Percentiles rank a stretch among this genome's conserved stretches.
Evolutionary conservation across 2,113 vertebrate species (phyloP).

Genomic region (Galemys pyrenaicus): DNA sequence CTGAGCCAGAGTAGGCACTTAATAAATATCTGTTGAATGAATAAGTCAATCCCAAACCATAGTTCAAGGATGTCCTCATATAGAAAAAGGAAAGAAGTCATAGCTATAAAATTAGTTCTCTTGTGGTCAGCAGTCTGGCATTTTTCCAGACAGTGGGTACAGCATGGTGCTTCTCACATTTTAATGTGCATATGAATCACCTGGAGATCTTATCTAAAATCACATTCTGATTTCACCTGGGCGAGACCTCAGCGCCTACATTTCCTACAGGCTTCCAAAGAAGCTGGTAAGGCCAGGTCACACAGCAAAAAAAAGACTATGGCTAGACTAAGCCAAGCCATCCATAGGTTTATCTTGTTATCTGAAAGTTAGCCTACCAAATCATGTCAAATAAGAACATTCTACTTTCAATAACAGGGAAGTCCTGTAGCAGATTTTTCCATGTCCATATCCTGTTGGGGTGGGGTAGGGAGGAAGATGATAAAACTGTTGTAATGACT

Average conservation of each 20-base stretch:
- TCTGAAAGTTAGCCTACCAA: background rate
- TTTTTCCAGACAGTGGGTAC: background rate
- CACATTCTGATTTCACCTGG: background rate
- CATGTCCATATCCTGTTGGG: background rate
- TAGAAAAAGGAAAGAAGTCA: background rate
- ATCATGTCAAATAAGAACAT: background rate
- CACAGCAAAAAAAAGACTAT: background rate
- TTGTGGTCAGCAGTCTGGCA: background rate
- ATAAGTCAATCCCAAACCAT: background rate
- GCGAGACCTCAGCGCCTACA: background rate
- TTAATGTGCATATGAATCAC: background rate
- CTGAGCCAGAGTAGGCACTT: background rate
- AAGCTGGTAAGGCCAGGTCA: background rate
- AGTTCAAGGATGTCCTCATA: background rate
- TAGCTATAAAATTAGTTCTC: background rate
- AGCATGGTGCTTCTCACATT: background rate
- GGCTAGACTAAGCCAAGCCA: background rate
- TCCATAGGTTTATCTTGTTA: background rate
- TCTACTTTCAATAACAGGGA: background rate
- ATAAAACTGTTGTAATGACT: background rate
- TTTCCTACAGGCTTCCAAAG: background rate
- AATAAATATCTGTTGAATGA: conserved; percentile 1
- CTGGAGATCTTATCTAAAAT: background rate
- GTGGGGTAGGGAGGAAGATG: background rate
- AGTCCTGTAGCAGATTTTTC: background rate